Conservation (phyloP, 1,140 invertebrate species). For the Drosophila aff. region DNA sequence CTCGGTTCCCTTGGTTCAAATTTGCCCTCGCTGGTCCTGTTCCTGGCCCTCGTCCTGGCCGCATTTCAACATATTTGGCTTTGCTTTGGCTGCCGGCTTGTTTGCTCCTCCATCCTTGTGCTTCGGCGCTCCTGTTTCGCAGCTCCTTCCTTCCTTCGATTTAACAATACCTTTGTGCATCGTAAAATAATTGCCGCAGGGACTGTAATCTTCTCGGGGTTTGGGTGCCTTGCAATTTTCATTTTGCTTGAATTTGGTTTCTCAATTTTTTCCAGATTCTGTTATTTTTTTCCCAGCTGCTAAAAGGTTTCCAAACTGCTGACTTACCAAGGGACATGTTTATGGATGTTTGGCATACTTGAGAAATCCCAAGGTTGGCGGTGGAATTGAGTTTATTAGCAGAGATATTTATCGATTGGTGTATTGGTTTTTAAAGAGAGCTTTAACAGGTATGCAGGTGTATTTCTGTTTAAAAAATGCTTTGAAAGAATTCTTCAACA, state of each 20-base stretch:
- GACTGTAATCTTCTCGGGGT: constrained; percentile 76
- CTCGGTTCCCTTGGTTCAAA: constrained; percentile 17
- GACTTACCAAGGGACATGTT: constrained; percentile 38
- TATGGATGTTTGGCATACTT: constrained; percentile 45
- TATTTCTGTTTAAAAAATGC: neutral
- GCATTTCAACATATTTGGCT: constrained; percentile 84
- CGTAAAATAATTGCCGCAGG: constrained; percentile 84
- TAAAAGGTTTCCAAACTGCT: constrained; percentile 41
- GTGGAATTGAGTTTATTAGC: constrained; percentile 35
- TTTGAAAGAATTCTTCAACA: neutral
- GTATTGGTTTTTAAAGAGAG: constrained; percentile 2
- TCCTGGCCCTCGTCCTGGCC: constrained; percentile 69
- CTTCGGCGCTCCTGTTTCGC: constrained; percentile 16
- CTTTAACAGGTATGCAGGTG: neutral
- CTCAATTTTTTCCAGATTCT: constrained; percentile 20
- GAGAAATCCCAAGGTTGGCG: constrained; percentile 9
- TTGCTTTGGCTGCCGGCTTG: constrained; percentile 74
- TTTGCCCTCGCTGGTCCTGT: constrained; percentile 23
- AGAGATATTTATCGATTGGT: constrained; percentile 20
- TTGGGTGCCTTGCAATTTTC: constrained; percentile 77
- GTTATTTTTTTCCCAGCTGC: constrained; percentile 1
- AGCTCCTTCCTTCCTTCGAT: constrained; percentile 31
- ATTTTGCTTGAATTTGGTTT: constrained; percentile 40
- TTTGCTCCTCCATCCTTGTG: constrained; percentile 53
- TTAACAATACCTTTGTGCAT: constrained; percentile 85